A percentile compares a stretch with the other conserved stretches of the same genome.
phyloP scores from a whole-genome alignment of 2,113 vertebrate species.

The Macrotis lagotis region DNA sequence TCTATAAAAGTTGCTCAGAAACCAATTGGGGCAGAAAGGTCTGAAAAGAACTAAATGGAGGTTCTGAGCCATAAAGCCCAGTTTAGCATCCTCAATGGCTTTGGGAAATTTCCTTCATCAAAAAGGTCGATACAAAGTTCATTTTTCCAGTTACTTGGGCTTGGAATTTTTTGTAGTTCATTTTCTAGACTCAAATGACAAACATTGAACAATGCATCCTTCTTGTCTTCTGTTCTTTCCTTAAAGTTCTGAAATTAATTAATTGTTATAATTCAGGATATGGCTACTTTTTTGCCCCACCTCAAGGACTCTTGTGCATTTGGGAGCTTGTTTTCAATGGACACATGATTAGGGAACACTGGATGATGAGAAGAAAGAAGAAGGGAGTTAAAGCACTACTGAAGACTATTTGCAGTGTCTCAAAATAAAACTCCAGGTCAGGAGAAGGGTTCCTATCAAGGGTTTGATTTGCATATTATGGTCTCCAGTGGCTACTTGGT shows the following conservation, averaged over 20 bases:
- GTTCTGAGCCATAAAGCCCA: neutral
- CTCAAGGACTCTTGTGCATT: neutral
- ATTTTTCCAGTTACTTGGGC: neutral
- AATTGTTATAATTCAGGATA: conserved; percentile 11
- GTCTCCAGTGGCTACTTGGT: neutral
- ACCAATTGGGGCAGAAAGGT: neutral
- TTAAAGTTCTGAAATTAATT: neutral
- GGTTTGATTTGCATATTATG: neutral
- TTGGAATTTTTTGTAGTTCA: neutral
- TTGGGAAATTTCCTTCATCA: neutral
- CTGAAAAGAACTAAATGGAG: neutral
- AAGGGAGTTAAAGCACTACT: neutral
- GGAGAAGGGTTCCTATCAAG: neutral
- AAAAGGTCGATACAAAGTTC: neutral
- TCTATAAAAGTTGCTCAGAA: neutral
- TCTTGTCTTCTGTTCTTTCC: neutral
- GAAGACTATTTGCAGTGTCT: neutral
- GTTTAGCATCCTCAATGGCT: neutral
- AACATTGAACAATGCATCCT: neutral
- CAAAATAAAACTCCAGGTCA: neutral
- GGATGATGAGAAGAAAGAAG: neutral
- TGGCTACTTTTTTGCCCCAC: conserved; percentile 37
- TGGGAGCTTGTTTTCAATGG: neutral
- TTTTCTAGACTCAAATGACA: neutral
- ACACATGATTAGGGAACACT: neutral